Evolutionary conservation across 2,797 vertebrate species (phyloP).

Genomic region (Scolopax rusticola): DNA sequence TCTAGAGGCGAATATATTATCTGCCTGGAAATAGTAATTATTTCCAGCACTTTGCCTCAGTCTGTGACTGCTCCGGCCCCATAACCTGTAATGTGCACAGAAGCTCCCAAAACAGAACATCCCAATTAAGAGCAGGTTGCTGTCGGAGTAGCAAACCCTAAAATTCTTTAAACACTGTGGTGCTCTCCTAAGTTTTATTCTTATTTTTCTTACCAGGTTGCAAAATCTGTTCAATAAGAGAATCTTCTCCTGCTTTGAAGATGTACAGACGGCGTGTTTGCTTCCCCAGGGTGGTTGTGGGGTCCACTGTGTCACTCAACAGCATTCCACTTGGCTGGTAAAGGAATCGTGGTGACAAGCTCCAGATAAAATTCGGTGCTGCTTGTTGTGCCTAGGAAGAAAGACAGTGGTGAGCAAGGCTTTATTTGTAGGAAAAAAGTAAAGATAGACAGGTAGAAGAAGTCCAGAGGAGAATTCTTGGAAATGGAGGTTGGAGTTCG

Average conservation of each 20-base stretch:
- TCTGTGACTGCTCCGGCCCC: background rate
- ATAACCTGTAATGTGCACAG: background rate
- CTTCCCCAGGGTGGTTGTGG: background rate
- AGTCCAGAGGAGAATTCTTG: background rate
- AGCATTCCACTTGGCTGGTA: background rate
- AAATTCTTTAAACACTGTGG: background rate
- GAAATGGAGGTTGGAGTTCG: background rate
- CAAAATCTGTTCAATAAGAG: background rate
- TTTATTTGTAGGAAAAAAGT: background rate
- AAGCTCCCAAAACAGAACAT: background rate
- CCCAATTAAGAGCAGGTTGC: background rate
- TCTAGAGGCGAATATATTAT: background rate
- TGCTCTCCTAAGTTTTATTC: background rate
- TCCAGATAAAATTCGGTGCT: background rate
- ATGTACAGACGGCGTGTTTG: background rate
- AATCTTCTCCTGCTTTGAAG: background rate
- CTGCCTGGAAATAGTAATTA: conserved; percentile 13
- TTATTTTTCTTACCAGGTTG: background rate
- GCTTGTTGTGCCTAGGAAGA: background rate
- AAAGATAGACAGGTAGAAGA: background rate
- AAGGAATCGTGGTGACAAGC: background rate
- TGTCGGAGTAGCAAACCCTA: background rate
- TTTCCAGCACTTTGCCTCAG: background rate
- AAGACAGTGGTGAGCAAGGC: background rate
- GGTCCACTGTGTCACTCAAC: background rate